phyloP scores from a whole-genome alignment of 1,140 invertebrate genomes.

The Drosophila lacertosa region DNA sequence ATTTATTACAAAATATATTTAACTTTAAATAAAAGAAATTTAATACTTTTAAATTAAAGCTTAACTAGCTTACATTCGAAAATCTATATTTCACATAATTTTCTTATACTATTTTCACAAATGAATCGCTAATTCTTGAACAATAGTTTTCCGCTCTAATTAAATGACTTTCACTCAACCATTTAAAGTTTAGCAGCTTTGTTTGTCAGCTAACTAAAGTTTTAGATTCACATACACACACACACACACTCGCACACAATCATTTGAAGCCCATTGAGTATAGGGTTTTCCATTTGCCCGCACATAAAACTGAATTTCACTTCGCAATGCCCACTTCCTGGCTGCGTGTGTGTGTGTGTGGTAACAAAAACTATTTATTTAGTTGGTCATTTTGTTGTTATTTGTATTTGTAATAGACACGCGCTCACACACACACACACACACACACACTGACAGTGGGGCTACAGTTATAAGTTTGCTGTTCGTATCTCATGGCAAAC shows the following conservation, averaged over 20 bases:
- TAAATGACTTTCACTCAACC: constrained; percentile 13
- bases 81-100: neutral
- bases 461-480: constrained; percentile 39
- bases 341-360: constrained; percentile 43
- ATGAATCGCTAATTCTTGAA: neutral
- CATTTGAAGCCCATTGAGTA: constrained; percentile 37
- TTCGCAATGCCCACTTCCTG: constrained; percentile 37
- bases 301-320: constrained; percentile 27
- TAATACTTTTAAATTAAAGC: neutral
- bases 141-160: constrained; percentile 16
- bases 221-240: constrained; percentile 9
- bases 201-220: constrained; percentile 26
- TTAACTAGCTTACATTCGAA: neutral
- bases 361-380: constrained; percentile 80
- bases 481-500: constrained; percentile 42
- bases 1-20: too few relatives aligned
- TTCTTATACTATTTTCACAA: neutral
- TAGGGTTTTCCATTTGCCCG: constrained; percentile 45
- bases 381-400: constrained; percentile 80
- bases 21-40: too few relatives aligned
- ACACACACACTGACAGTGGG: constrained; percentile 18
- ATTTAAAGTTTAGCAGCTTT: constrained; percentile 38
- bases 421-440: constrained; percentile 27
- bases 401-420: constrained; percentile 80
- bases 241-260: constrained; percentile 1